Evolutionary conservation across 2,113 vertebrate species (phyloP).

Genomic region (Cnemophilus loriae): DNA sequence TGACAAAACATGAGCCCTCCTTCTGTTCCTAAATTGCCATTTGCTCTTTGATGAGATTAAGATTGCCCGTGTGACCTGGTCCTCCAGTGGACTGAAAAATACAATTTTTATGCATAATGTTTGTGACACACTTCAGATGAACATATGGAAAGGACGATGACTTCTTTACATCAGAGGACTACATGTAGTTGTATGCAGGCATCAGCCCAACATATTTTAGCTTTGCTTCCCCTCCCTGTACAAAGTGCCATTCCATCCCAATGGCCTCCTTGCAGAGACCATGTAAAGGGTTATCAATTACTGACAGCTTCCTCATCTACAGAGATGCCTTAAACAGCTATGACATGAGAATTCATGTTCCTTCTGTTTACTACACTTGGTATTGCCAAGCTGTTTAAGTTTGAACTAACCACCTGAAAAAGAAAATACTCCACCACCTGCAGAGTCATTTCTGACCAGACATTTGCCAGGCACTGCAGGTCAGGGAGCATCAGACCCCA

Average conservation of each 20-base stretch:
- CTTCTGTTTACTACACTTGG: not conserved
- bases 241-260: not conserved
- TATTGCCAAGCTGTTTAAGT: not conserved
- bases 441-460: not conserved
- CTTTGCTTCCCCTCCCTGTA: not conserved
- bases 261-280: not conserved
- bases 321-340: not conserved
- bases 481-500: not conserved
- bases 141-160: not conserved
- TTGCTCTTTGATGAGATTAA: not conserved
- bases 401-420: not conserved
- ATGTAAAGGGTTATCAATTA: not conserved
- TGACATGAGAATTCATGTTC: not conserved
- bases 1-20: not conserved
- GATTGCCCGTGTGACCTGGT: not conserved
- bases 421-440: not conserved
- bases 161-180: not conserved
- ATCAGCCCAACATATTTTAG: not conserved
- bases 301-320: not conserved
- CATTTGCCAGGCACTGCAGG: not conserved
- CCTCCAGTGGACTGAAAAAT: not conserved
- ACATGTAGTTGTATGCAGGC: not conserved
- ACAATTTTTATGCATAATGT: not conserved
- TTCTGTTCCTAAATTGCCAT: not conserved
- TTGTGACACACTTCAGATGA: not conserved